Conservation (phyloP, 2,113 vertebrate genomes). For the Lampris megalopsis region DNA sequence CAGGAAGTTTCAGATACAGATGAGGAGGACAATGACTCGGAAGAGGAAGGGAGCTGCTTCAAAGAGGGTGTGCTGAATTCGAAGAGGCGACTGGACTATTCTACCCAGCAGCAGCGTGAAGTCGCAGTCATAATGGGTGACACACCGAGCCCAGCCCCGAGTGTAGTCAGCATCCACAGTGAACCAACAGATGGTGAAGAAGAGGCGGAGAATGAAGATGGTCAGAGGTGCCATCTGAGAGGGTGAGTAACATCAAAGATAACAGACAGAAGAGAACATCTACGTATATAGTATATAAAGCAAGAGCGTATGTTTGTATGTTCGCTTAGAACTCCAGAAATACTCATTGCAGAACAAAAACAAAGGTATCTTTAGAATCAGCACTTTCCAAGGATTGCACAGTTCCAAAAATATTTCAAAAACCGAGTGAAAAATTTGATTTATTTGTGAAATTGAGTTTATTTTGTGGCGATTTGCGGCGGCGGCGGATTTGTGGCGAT, state of each 20-base stretch:
- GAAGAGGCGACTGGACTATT: constrained; percentile 59
- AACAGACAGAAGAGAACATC: too few species aligned
- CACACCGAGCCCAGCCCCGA: constrained; percentile 91
- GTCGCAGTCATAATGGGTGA: constrained; percentile 86
- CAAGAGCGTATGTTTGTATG: too few species aligned
- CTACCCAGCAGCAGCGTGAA: constrained; percentile 71
- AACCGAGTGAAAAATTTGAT: too few species aligned
- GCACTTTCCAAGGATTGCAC: too few species aligned
- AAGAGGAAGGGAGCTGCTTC: constrained; percentile 81
- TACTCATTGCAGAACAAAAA: too few species aligned
- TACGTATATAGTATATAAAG: not conserved
- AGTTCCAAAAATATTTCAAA: too few species aligned
- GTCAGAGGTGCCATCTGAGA: constrained; percentile 81
- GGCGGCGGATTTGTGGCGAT: too few species aligned
- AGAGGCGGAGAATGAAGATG: constrained; percentile 80
- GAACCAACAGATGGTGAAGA: constrained; percentile 87
- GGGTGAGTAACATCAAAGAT: constrained; percentile 82
- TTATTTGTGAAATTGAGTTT: too few species aligned
- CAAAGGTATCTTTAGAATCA: too few species aligned
- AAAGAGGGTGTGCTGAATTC: constrained; percentile 74
- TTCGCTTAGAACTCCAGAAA: too few species aligned
- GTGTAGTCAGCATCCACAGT: constrained; percentile 95
- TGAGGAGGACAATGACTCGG: constrained; percentile 76
- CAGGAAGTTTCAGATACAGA: constrained; percentile 73
- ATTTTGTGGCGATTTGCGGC: too few species aligned